phyloP scores from a whole-genome alignment of 2,888 invertebrate genomes.

The Apoda limacodes region DNA sequence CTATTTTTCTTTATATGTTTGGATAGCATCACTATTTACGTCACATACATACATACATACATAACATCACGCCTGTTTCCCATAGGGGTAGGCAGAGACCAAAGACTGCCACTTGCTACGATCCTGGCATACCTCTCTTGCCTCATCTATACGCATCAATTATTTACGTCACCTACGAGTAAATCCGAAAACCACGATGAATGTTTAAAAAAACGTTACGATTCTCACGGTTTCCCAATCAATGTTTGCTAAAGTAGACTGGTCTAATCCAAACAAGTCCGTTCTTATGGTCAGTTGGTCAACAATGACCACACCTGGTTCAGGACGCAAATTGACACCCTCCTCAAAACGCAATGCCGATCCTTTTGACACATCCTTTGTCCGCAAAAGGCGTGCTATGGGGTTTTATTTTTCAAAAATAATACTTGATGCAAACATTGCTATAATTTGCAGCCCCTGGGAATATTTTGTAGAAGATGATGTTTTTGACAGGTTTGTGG shows the following conservation, averaged over 20 bases:
- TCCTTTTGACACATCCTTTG: constrained; percentile 49
- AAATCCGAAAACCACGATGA: too few relatives aligned
- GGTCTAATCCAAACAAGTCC: constrained; percentile 45
- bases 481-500: constrained; percentile 56
- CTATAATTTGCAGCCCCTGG: constrained; percentile 53
- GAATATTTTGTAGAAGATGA: constrained; percentile 42
- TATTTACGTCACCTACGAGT: too few relatives aligned
- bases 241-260: constrained; percentile 42
- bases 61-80: too few relatives aligned
- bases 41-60: too few relatives aligned
- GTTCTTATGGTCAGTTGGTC: constrained; percentile 57
- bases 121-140: too few relatives aligned
- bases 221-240: constrained; percentile 47
- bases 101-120: too few relatives aligned
- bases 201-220: constrained; percentile 31
- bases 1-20: too few relatives aligned
- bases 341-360: constrained; percentile 39
- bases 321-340: constrained; percentile 52
- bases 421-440: constrained; percentile 57
- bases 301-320: constrained; percentile 59
- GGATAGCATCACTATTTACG: too few relatives aligned
- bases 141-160: constrained; percentile 18
- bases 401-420: constrained; percentile 37
- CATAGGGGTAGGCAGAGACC: too few relatives aligned
- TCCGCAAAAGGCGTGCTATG: constrained; percentile 48